These are phyloP conservation scores for Drosophila anceps DNA, from an alignment of 2,888 invertebrate genomes.

Conservation along the genomic window DNA sequence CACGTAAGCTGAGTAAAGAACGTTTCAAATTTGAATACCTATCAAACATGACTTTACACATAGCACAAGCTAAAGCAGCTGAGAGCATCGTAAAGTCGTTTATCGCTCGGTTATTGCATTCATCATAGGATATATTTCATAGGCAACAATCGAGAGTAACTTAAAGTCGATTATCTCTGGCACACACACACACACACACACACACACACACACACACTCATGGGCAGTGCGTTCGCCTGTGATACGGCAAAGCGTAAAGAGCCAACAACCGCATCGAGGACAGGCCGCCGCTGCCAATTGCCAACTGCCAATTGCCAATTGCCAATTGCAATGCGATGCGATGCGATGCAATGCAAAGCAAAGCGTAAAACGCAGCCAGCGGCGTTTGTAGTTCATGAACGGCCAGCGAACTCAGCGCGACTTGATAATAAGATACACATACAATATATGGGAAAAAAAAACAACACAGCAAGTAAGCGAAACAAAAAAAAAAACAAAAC, in stretches of 20 bases:
- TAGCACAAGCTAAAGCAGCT: not conserved
- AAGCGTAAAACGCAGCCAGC: slow-evolving; percentile 66
- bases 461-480: not conserved
- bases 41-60: not conserved
- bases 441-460: slow-evolving; percentile 30
- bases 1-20: no score
- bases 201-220: not conserved
- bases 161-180: slow-evolving; percentile 25
- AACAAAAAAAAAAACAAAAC: slow-evolving; percentile 18
- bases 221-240: slow-evolving; percentile 60
- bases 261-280: slow-evolving; percentile 75
- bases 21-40: no score
- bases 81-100: not conserved
- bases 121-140: not conserved
- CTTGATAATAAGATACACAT: slow-evolving; percentile 69
- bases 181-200: slow-evolving; percentile 11
- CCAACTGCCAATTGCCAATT: slow-evolving; percentile 19
- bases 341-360: slow-evolving; percentile 45
- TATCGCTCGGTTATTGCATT: not conserved
- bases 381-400: slow-evolving; percentile 78
- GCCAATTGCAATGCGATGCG: slow-evolving; percentile 25
- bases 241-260: slow-evolving; percentile 59
- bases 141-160: slow-evolving; percentile 33
- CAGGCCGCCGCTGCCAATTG: slow-evolving; percentile 52
- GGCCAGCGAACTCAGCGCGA: slow-evolving; percentile 70